Base-by-base conservation (phyloP, 1,140 invertebrate species). In the Drosophila willistoni region DNA sequence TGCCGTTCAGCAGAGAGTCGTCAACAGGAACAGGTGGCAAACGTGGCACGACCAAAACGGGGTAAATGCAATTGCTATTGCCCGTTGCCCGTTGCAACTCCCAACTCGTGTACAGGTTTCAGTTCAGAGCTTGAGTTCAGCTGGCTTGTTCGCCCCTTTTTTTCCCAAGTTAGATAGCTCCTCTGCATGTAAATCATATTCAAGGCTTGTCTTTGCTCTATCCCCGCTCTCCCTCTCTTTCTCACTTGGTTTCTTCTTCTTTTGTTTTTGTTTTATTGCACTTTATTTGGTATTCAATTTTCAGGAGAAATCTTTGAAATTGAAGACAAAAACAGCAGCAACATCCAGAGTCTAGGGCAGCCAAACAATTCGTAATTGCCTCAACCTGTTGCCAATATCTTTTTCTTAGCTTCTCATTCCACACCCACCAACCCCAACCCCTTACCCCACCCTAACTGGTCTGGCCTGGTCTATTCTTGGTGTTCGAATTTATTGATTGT, bases 21-120 rank as follows among this genome's bases (percentile, higher is more conserved):
- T 61, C 36, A 70, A 76, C 80, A 79, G 80, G 68, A 83, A 86
- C 83, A 89, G 83, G 82, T 86, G 82, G 82, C 82, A 89, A 86
- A 83, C 82, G 83, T 84, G 64, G 77, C 83, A 89, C 84, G 83
- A 86, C 71, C 84, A 78, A 76, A 29, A 67, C 59, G 34, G 77
- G 84, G 83, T 67, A 89, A 89, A 67, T 79, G 76, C 64, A 78
- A 69, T 73, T 68, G 71, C 75, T 68, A 59, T 61, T 71, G 47
- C 22, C 29, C 1, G 29, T 29, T 61, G 55, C 33, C 67, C n/a
- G 1, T 25, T 39, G 54, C 44, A 51, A 51, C 44, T 51, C 10
- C 10, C 44, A 51, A 29, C 29, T 22, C 17, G 44, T 51, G 44
- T 51, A 51, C 44, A 22, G 44, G 44, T 51, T 51, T 51, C 9